phyloP scores from a whole-genome alignment of 2,797 vertebrate genomes.

The Eurystomus glaucurus region DNA sequence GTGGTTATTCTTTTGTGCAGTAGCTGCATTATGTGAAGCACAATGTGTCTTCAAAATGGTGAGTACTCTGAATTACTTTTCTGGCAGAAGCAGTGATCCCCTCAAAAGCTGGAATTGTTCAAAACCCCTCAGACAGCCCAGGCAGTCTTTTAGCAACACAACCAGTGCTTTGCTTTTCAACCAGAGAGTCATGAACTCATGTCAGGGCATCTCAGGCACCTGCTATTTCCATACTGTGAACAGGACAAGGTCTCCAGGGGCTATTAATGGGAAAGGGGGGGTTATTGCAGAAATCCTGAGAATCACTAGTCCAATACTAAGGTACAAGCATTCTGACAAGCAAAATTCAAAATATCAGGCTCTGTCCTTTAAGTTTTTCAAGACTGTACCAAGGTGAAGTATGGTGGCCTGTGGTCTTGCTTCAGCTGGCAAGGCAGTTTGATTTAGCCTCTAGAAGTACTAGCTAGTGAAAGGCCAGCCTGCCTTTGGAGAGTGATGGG shows the following conservation, averaged over 20 bases:
- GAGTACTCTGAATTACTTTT: neutral
- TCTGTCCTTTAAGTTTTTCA: neutral
- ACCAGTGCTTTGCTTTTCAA: neutral
- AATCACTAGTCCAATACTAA: neutral
- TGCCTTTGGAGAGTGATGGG: neutral
- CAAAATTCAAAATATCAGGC: neutral
- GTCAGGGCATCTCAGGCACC: neutral
- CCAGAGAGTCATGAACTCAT: neutral
- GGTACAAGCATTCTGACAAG: neutral
- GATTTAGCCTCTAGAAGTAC: neutral
- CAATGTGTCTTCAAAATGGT: neutral
- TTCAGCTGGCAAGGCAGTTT: neutral
- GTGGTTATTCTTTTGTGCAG: neutral
- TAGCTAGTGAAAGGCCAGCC: neutral
- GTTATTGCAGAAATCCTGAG: neutral
- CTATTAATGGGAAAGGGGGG: neutral
- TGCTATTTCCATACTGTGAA: neutral
- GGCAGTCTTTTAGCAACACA: neutral
- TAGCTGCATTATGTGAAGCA: neutral
- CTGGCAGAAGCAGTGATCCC: neutral
- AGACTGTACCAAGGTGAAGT: neutral
- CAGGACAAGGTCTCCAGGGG: neutral
- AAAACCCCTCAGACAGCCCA: neutral
- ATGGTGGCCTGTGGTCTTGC: neutral
- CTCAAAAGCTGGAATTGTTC: neutral